Conservation (phyloP, 2,113 vertebrate species). For the Heterocephalus glaber region DNA sequence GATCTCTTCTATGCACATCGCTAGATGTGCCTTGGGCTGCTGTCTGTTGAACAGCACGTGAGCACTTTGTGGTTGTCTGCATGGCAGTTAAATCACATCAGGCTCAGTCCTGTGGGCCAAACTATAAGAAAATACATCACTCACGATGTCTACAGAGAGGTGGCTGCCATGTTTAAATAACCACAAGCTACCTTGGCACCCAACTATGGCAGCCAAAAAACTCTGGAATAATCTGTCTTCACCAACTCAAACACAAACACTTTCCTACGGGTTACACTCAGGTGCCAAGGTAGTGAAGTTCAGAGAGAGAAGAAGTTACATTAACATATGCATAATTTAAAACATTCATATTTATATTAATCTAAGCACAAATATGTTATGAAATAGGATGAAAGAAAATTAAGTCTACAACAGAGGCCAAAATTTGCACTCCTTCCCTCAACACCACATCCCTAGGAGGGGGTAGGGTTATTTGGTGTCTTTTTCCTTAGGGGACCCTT, state of each 20-base stretch:
- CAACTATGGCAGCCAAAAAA: background rate
- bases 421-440: background rate
- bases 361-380: background rate
- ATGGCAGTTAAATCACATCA: background rate
- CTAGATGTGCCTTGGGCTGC: background rate
- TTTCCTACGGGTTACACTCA: background rate
- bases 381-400: background rate
- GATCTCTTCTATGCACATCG: background rate
- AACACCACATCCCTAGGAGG: background rate
- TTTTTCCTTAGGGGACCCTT: background rate
- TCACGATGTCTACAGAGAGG: background rate
- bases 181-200: background rate
- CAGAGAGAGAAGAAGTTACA: background rate
- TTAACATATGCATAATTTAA: constrained; percentile 36
- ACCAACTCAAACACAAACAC: background rate
- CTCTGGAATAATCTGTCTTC: background rate
- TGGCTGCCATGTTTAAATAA: background rate
- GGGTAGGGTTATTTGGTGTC: background rate
- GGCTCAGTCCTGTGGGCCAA: background rate
- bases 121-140: background rate
- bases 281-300: background rate
- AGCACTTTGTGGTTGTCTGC: constrained; percentile 26
- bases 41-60: background rate
- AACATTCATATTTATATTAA: constrained; percentile 3
- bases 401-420: constrained; percentile 26